Conservation (phyloP, 2,797 vertebrate species). For the Diceros bicornis region DNA sequence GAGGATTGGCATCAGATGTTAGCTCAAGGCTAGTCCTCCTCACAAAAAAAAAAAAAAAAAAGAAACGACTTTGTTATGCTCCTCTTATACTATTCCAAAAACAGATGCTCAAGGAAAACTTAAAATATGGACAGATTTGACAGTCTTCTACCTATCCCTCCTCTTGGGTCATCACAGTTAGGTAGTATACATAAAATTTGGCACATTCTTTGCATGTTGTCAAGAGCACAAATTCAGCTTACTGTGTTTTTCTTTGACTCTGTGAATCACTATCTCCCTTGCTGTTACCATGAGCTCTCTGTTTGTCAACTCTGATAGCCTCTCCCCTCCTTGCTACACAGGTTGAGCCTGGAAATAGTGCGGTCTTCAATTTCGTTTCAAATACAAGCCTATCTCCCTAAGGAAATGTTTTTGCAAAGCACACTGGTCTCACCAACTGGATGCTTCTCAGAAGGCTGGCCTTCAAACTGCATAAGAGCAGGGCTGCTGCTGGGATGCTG, state of each 20-base stretch:
- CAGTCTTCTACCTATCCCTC: neutral
- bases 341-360: neutral
- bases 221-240: neutral
- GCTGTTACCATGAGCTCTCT: neutral
- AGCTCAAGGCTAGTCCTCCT: no score
- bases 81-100: conserved; percentile 28
- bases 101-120: conserved; percentile 25
- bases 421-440: neutral
- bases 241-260: neutral
- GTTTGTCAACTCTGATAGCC: neutral
- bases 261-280: neutral
- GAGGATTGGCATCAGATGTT: no score
- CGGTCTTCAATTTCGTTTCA: conserved; percentile 64
- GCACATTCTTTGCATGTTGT: neutral
- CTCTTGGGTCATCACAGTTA: neutral
- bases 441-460: neutral
- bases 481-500: neutral
- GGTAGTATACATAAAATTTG: neutral
- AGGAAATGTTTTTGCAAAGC: conserved; percentile 52
- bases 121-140: neutral
- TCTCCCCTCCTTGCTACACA: neutral
- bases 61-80: neutral
- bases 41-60: neutral
- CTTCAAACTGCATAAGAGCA: neutral
- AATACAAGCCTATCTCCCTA: neutral